These are phyloP conservation scores for Protaetia brevitarsis DNA, from an alignment of 1,140 invertebrate species.

Conservation along the genomic window DNA sequence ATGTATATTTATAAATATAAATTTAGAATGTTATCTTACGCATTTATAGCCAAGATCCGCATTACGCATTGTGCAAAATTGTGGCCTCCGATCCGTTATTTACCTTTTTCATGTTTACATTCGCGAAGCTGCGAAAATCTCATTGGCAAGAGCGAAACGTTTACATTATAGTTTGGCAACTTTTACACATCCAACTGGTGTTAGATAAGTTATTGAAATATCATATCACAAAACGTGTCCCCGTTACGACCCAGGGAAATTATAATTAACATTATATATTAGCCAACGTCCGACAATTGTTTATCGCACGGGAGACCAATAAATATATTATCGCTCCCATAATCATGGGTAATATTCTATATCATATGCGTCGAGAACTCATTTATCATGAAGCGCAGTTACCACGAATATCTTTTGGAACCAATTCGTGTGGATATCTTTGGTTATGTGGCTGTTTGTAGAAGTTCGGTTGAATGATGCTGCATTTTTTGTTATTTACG, in stretches of 20 bases:
- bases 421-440: too few relatives aligned
- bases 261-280: slow-evolving; percentile 12
- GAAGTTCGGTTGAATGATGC: too few relatives aligned
- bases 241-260: background rate
- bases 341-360: background rate
- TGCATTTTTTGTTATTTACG: too few relatives aligned
- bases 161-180: background rate
- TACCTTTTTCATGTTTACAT: too few relatives aligned
- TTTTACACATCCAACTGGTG: background rate
- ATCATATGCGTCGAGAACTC: background rate
- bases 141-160: background rate
- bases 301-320: background rate
- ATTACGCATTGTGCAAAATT: too few relatives aligned
- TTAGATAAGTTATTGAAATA: slow-evolving; percentile 10
- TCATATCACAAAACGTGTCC: background rate
- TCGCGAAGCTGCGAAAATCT: background rate
- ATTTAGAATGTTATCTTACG: too few relatives aligned
- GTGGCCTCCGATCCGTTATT: too few relatives aligned
- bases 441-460: too few relatives aligned
- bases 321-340: slow-evolving; percentile 9
- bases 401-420: too few relatives aligned
- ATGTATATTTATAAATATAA: too few relatives aligned
- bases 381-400: too few relatives aligned
- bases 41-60: too few relatives aligned
- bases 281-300: background rate